A percentile compares a stretch with the other conserved stretches of the same genome.
phyloP scores from a whole-genome alignment of 2,888 invertebrate genomes.

The Dolomedes plantarius region DNA sequence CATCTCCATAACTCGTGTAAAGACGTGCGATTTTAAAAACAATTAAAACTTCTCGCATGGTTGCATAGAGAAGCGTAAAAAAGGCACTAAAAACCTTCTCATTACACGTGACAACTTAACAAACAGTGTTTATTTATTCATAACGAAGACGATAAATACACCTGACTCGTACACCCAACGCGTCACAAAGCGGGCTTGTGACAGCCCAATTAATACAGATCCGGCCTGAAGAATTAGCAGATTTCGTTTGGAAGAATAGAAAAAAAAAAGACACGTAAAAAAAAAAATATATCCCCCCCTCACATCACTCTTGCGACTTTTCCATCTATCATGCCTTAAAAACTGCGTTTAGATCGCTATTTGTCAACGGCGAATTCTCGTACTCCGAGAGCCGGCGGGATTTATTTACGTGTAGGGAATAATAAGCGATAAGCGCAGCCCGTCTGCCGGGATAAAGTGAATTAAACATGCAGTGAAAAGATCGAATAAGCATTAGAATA shows the following conservation, averaged over 20 bases:
- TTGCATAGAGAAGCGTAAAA: not conserved
- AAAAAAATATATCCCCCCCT: not conserved
- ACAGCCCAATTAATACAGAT: not conserved
- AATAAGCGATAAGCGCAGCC: not conserved
- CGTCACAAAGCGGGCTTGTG: not conserved
- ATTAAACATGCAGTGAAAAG: no score
- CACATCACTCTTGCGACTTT: not conserved
- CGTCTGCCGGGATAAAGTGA: no score
- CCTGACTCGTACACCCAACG: not conserved
- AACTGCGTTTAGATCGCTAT: constrained; percentile 53
- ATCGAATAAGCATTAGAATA: no score
- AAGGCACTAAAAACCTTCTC: not conserved
- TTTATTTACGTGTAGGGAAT: not conserved
- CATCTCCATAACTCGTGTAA: no score
- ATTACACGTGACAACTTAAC: not conserved
- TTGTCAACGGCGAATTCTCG: constrained; percentile 52
- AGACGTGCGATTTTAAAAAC: not conserved
- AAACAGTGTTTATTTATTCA: not conserved
- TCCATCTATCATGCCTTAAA: constrained; percentile 46
- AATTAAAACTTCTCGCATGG: not conserved
- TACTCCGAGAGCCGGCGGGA: not conserved
- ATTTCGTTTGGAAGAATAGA: not conserved
- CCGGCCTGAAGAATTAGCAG: not conserved
- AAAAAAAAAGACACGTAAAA: not conserved
- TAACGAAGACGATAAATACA: not conserved